Evolutionary conservation across 2,888 invertebrate genomes (phyloP).

Genomic region (Pteria penguin): DNA sequence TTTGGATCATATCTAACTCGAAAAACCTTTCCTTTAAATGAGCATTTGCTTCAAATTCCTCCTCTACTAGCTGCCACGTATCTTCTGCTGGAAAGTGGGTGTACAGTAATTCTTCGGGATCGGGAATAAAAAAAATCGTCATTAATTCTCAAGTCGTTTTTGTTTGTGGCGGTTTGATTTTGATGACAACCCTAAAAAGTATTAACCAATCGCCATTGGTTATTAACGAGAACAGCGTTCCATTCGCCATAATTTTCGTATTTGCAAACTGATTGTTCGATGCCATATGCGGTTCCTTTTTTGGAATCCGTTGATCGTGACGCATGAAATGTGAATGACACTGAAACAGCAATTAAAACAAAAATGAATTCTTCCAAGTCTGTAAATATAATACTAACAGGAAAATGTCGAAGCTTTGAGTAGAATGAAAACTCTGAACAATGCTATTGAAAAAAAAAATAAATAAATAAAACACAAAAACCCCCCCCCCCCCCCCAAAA

Average conservation of each 20-base stretch:
- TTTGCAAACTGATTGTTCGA: background rate
- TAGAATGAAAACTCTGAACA: too few relatives aligned
- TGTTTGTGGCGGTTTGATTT: background rate
- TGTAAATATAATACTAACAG: too few relatives aligned
- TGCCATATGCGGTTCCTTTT: background rate
- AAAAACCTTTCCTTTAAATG: conserved; percentile 74
- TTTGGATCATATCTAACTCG: conserved; percentile 63
- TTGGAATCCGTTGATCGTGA: background rate
- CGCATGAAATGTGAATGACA: background rate
- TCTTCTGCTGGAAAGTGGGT: conserved; percentile 70
- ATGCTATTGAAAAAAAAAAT: too few relatives aligned
- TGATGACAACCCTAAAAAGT: background rate
- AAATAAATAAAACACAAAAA: too few relatives aligned
- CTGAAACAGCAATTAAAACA: background rate
- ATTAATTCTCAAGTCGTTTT: background rate
- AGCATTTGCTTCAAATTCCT: conserved; percentile 67
- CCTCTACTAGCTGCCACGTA: conserved; percentile 70
- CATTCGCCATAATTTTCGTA: background rate
- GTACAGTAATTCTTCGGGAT: conserved; percentile 69
- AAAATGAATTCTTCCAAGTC: too few relatives aligned
- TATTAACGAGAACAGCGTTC: background rate
- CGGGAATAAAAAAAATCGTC: conserved; percentile 69
- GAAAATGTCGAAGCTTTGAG: too few relatives aligned
- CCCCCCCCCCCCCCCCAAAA: too few relatives aligned
- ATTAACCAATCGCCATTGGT: background rate